Conservation (phyloP, 1,140 invertebrate species). For the Apis laboriosa region DNA sequence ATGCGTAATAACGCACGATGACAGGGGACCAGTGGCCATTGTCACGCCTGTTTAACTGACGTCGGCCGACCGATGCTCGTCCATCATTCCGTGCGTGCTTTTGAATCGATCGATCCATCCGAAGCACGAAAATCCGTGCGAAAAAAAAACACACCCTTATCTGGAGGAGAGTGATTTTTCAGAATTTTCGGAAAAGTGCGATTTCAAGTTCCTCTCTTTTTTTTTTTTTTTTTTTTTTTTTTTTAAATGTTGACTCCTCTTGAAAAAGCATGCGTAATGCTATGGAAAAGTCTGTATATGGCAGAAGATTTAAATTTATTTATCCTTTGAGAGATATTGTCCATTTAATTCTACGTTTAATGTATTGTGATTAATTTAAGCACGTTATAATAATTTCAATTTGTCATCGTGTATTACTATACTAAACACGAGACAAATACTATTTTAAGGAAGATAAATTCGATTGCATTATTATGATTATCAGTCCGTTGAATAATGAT, state of each 20-base stretch:
- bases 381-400: too few relatives aligned
- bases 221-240: too few relatives aligned
- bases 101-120: not conserved
- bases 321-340: too few relatives aligned
- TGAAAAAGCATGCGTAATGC: not conserved
- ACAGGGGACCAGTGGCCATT: slow-evolving; percentile 63
- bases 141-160: not conserved
- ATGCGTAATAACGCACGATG: slow-evolving; percentile 65
- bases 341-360: too few relatives aligned
- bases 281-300: too few relatives aligned
- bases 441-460: too few relatives aligned
- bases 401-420: too few relatives aligned
- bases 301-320: too few relatives aligned
- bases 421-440: too few relatives aligned
- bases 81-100: slow-evolving; percentile 24
- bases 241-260: not conserved
- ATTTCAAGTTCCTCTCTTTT: not conserved
- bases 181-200: not conserved
- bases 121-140: not conserved
- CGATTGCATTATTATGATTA: too few relatives aligned
- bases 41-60: slow-evolving; percentile 56
- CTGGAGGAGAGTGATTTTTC: not conserved
- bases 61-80: slow-evolving; percentile 20
- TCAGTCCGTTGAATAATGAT: too few relatives aligned
- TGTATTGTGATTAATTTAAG: too few relatives aligned